These are phyloP conservation scores for Andricus curvator DNA, from an alignment of 2,888 invertebrate species.

Conservation along the genomic window DNA sequence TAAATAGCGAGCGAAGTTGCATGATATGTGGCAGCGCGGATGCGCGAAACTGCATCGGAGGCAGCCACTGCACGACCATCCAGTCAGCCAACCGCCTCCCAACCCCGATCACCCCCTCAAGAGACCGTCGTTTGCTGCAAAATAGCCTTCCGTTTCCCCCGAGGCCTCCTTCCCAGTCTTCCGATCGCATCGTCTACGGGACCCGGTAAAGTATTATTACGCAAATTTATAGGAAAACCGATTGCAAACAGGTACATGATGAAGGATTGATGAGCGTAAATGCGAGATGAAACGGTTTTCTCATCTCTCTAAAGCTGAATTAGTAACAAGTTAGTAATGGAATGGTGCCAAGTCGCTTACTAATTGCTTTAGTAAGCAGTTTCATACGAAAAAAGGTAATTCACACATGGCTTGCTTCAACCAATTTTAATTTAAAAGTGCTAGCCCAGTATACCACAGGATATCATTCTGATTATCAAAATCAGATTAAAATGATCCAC, in stretches of 20 bases:
- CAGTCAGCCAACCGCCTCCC: conserved; percentile 39
- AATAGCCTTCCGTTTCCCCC: conserved; percentile 41
- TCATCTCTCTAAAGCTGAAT: neutral
- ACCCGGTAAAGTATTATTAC: conserved; percentile 41
- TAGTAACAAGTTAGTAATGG: neutral
- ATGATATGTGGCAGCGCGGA: conserved; percentile 67
- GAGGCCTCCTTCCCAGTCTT: conserved; percentile 31
- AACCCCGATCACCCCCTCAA: conserved; percentile 3
- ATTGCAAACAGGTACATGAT: conserved; percentile 39
- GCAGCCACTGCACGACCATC: conserved; percentile 44
- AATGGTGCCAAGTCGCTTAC: neutral
- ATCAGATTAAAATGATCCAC: too few relatives aligned
- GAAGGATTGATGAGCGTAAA: conserved; percentile 23
- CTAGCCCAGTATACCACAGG: too few relatives aligned
- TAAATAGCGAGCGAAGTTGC: conserved; percentile 68
- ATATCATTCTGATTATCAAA: too few relatives aligned
- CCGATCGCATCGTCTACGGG: conserved; percentile 37
- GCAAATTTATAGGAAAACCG: conserved; percentile 38
- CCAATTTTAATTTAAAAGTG: too few relatives aligned
- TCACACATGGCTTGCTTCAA: too few relatives aligned
- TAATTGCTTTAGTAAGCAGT: neutral
- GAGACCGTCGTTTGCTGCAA: conserved; percentile 34
- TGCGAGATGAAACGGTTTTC: conserved; percentile 28
- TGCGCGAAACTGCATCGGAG: conserved; percentile 64
- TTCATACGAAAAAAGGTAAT: neutral